These are phyloP conservation scores for Alviniconcha marisindica DNA, from an alignment of 1,140 invertebrate species.

Conservation along the genomic window DNA sequence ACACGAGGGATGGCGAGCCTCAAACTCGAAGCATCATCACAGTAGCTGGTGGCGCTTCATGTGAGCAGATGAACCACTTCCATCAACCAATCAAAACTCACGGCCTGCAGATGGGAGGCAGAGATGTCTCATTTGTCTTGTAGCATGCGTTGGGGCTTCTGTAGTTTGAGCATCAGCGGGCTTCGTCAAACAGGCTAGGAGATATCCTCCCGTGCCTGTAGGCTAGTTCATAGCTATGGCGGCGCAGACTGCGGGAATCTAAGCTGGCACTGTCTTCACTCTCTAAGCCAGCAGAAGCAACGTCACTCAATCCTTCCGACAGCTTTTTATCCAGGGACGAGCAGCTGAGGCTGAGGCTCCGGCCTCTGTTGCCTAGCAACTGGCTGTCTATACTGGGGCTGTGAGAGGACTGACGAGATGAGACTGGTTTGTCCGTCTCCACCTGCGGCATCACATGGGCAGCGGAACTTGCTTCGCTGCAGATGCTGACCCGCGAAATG, in stretches of 20 bases:
- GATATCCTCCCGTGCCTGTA: slow-evolving; percentile 62
- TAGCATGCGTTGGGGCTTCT: too few relatives aligned
- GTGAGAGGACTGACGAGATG: slow-evolving; percentile 9
- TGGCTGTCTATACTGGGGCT: not conserved
- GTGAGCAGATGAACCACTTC: too few relatives aligned
- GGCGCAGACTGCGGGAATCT: slow-evolving; percentile 35
- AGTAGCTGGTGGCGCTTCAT: too few relatives aligned
- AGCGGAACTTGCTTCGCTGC: not conserved
- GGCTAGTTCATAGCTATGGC: slow-evolving; percentile 67
- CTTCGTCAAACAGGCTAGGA: slow-evolving; percentile 38
- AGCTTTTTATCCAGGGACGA: slow-evolving; percentile 25
- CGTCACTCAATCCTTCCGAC: slow-evolving; percentile 46
- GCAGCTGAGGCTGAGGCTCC: slow-evolving; percentile 37
- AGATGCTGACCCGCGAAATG: slow-evolving; percentile 30
- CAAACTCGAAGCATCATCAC: too few relatives aligned
- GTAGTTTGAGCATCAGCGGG: slow-evolving; percentile 21
- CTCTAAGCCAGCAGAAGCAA: slow-evolving; percentile 33
- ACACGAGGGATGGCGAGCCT: too few relatives aligned
- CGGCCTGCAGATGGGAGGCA: too few relatives aligned
- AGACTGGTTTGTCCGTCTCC: slow-evolving; percentile 60
- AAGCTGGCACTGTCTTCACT: slow-evolving; percentile 25
- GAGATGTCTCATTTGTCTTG: too few relatives aligned
- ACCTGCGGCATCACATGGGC: slow-evolving; percentile 61
- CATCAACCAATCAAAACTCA: too few relatives aligned
- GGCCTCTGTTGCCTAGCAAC: not conserved